Percentiles rank a stretch among this genome's conserved stretches.
These are phyloP conservation scores for Epinephelus lanceolatus DNA, from an alignment of 2,113 vertebrate species.

Conservation along the genomic window DNA sequence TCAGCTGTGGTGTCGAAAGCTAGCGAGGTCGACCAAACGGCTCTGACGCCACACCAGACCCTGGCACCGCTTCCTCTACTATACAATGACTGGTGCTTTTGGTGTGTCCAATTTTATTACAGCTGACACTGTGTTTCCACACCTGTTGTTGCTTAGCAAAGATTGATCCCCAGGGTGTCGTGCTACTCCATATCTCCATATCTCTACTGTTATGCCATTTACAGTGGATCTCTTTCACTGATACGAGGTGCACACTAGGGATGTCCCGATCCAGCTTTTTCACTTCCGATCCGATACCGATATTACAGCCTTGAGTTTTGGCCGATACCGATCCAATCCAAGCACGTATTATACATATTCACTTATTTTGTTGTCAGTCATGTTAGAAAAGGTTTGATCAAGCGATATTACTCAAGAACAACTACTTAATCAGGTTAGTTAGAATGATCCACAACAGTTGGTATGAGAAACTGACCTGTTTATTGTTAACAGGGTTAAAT, in stretches of 20 bases:
- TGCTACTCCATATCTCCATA: neutral
- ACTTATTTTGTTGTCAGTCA: too few species aligned
- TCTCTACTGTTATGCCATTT: neutral
- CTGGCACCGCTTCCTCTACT: neutral
- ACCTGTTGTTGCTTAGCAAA: slow-evolving; percentile 1
- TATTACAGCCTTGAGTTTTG: too few species aligned
- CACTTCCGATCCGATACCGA: too few species aligned
- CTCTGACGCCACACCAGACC: neutral
- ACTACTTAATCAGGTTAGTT: too few species aligned
- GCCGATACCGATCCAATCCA: too few species aligned
- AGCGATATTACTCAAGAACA: too few species aligned
- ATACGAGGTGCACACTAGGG: neutral
- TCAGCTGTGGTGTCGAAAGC: neutral
- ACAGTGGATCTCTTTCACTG: neutral
- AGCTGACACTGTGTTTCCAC: neutral
- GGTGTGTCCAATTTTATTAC: neutral
- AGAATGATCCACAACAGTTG: too few species aligned
- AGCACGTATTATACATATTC: too few species aligned
- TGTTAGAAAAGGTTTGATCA: too few species aligned
- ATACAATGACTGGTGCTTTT: neutral
- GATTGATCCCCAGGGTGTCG: neutral
- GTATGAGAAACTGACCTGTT: too few species aligned
- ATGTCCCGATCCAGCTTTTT: too few species aligned
- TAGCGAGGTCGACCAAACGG: neutral
- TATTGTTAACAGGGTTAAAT: too few species aligned